phyloP scores from a whole-genome alignment of 2,888 invertebrate species.

The Plutella xylostella region DNA sequence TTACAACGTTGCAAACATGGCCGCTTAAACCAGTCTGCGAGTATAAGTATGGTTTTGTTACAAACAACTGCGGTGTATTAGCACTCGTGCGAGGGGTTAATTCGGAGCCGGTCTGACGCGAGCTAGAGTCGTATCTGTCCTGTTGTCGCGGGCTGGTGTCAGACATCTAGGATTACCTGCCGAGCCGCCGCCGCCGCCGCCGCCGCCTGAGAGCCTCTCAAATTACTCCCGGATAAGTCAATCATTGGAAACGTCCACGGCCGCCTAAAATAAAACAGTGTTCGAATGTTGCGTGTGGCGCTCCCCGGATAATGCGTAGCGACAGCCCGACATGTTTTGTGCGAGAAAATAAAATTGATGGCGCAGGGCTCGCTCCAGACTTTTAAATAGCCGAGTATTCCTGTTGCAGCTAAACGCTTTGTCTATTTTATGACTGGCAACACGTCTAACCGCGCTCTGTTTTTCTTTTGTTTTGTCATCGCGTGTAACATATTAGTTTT shows the following conservation, averaged over 20 bases:
- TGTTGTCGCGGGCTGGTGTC: not conserved
- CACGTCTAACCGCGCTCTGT: constrained; percentile 32
- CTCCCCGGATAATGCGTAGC: constrained; percentile 59
- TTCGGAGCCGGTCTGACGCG: not conserved
- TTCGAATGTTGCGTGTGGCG: constrained; percentile 63
- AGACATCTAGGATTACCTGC: constrained; percentile 8
- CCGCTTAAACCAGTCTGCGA: constrained; percentile 2
- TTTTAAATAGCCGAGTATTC: constrained; percentile 58
- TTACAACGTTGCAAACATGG: not conserved
- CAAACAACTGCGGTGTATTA: too few species aligned
- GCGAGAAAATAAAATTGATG: constrained; percentile 70
- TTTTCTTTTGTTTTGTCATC: constrained; percentile 40
- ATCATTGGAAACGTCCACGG: constrained; percentile 65
- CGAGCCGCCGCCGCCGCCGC: constrained; percentile 2
- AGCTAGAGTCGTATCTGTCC: not conserved
- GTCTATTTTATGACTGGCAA: constrained; percentile 62
- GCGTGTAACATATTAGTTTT: constrained; percentile 54
- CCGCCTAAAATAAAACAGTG: constrained; percentile 62
- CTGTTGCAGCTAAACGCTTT: constrained; percentile 61
- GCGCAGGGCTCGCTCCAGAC: constrained; percentile 53
- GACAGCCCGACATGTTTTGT: constrained; percentile 67
- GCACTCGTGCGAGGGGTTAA: not conserved
- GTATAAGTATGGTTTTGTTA: not conserved
- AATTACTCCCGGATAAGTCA: constrained; percentile 70
- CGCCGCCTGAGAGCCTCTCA: constrained; percentile 46